Evolutionary conservation across 2,113 vertebrate genomes (phyloP).

Genomic region (Cricetomys ansorgei): DNA sequence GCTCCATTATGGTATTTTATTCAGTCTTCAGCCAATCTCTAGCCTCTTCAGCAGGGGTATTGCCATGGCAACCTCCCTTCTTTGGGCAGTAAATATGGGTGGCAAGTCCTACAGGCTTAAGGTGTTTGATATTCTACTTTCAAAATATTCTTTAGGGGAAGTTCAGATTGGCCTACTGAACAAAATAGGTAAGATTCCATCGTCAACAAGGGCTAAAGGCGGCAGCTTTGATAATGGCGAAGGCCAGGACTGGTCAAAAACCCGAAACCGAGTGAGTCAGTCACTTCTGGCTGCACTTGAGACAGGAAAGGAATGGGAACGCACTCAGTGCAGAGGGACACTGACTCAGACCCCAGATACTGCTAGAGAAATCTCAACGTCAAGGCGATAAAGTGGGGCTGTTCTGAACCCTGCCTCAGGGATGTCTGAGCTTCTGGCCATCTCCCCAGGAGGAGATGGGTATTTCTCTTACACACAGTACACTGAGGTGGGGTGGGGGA

Average conservation of each 20-base stretch:
- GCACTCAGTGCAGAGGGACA: background rate
- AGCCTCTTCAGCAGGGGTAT: slow-evolving; percentile 12
- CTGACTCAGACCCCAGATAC: background rate
- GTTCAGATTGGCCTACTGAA: slow-evolving; percentile 68
- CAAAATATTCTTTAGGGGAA: slow-evolving; percentile 59
- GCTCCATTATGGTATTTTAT: background rate
- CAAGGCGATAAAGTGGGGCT: background rate
- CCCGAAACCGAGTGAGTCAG: slow-evolving; percentile 14
- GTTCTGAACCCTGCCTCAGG: background rate
- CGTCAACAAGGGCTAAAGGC: slow-evolving; percentile 42
- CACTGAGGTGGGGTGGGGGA: background rate
- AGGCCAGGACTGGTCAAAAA: background rate
- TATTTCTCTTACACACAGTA: background rate
- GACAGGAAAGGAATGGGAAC: slow-evolving; percentile 54
- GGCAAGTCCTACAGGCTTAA: background rate
- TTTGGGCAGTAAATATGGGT: background rate
- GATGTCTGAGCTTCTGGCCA: background rate
- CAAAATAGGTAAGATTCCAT: slow-evolving; percentile 74
- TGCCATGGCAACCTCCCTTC: background rate
- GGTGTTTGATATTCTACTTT: slow-evolving; percentile 59
- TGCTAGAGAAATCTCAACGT: background rate
- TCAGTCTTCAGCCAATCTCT: background rate
- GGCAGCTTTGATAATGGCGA: slow-evolving; percentile 66
- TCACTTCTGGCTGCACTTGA: slow-evolving; percentile 48
- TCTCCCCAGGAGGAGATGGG: background rate